Evolutionary conservation across 2,797 vertebrate genomes (phyloP), one percentile per base, ranked within the genome.

Genomic region (Orientallactaga sibirica): DNA sequence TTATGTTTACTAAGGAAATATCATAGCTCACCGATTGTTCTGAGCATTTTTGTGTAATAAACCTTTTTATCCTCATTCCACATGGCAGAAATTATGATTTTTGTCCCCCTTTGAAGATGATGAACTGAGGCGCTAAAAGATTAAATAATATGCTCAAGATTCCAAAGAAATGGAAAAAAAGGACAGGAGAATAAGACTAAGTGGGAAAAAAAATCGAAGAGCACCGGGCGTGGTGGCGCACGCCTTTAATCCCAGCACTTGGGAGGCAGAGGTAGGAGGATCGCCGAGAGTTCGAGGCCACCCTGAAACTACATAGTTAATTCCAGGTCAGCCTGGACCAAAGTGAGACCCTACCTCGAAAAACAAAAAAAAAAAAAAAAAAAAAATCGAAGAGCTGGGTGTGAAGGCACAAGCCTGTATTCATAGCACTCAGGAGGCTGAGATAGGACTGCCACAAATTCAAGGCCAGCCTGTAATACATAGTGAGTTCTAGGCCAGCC

Each of bases 331-430:
- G n/a, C n/a, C n/a, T n/a, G n/a, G n/a, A n/a, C n/a, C n/a, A n/a
- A n/a, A n/a, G n/a, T n/a, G n/a, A n/a, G n/a, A n/a, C n/a, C n/a
- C n/a, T n/a, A n/a, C n/a, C n/a, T n/a, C n/a, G n/a, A n/a, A n/a
- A n/a, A n/a, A n/a, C n/a, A n/a, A 61, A 76, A 96, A 67, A 61
- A 76, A 96, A 67, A 61, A 76, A 96, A 67, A 61, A 76, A 96
- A 67, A 75, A 76, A 62, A 6, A 15, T 2, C 55, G 16, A 81
- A 74, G 20, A n/a, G n/a, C 41, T n/a, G 70, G 70, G 48, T 27
- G 61, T 20, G 16, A 86, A 62, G 48, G 55, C 61, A 52, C 20
- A 4, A 5, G 20, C 9, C 20, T 24, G 29, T 18, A 52, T 3
- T 52, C 7, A 4, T 20, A 87, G 43, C 20, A 76, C 61, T 75